Conservation (phyloP, 1,140 invertebrate genomes). For the Ips typographus region DNA sequence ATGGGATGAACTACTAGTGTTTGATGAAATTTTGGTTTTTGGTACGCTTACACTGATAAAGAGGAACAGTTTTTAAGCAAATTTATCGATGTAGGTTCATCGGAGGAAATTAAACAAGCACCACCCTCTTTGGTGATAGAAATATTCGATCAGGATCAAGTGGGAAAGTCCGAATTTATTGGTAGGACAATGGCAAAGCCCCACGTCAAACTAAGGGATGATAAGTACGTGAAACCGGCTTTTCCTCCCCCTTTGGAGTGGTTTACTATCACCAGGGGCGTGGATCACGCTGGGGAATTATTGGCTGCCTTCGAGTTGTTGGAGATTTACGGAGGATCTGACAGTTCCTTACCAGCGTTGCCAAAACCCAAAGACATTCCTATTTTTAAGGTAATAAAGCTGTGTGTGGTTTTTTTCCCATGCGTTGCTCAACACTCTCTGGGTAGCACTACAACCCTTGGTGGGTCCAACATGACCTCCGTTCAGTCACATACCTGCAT, state of each 20-base stretch:
- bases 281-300: conserved; percentile 79
- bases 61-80: too few species aligned
- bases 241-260: conserved; percentile 79
- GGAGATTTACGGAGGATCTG: conserved; percentile 55
- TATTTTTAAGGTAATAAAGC: conserved; percentile 39
- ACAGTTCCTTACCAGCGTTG: conserved; percentile 53
- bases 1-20: conserved; percentile 85
- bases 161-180: conserved; percentile 84
- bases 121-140: conserved; percentile 84
- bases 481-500: too few species aligned
- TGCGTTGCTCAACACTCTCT: too few species aligned
- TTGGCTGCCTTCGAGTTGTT: conserved; percentile 84
- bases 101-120: conserved; percentile 76
- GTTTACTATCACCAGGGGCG: conserved; percentile 78
- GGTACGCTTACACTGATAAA: conserved; percentile 3
- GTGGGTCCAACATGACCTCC: too few species aligned
- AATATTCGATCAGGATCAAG: conserved; percentile 90
- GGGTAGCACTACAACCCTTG: too few species aligned
- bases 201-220: conserved; percentile 71
- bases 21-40: conserved; percentile 68
- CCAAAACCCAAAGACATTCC: conserved; percentile 59
- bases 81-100: conserved; percentile 58
- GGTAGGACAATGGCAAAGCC: conserved; percentile 75
- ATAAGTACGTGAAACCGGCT: conserved; percentile 65
- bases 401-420: too few species aligned